phyloP scores from a whole-genome alignment of 2,797 vertebrate genomes.

The Zenarchopterus dispar region DNA sequence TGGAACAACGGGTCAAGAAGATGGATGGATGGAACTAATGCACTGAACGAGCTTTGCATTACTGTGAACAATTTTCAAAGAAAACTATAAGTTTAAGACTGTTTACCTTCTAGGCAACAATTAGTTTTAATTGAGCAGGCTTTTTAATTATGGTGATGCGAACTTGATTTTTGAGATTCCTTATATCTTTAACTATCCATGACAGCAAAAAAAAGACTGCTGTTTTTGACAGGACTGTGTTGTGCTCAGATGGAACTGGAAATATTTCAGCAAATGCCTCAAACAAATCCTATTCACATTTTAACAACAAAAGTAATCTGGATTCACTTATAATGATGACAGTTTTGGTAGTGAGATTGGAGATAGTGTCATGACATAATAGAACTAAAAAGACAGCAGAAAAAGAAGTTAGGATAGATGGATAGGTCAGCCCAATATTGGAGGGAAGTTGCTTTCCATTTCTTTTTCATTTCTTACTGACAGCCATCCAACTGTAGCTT shows the following conservation, averaged over 20 bases:
- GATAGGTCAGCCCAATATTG: background rate
- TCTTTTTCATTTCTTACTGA: no score
- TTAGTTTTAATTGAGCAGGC: constrained; percentile 31
- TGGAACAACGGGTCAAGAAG: no score
- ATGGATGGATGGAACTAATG: no score
- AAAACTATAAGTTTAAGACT: constrained; percentile 36
- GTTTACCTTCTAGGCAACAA: constrained; percentile 42
- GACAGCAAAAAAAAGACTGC: background rate
- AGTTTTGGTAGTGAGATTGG: background rate
- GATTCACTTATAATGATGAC: constrained; percentile 1
- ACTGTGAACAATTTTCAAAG: constrained; percentile 45
- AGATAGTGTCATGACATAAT: background rate
- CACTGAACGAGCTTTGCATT: no score
- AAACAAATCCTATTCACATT: background rate
- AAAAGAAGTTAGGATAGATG: background rate
- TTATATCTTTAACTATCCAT: background rate
- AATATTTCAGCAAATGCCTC: background rate
- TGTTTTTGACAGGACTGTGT: background rate
- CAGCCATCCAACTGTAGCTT: no score
- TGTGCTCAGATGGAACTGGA: background rate
- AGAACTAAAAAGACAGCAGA: background rate
- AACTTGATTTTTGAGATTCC: constrained; percentile 17
- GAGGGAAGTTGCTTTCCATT: no score
- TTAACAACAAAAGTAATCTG: background rate
- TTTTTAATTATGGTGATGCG: background rate